Evolutionary conservation across 2,888 invertebrate species (phyloP).

Genomic region (Drosophila parthenogenetica): DNA sequence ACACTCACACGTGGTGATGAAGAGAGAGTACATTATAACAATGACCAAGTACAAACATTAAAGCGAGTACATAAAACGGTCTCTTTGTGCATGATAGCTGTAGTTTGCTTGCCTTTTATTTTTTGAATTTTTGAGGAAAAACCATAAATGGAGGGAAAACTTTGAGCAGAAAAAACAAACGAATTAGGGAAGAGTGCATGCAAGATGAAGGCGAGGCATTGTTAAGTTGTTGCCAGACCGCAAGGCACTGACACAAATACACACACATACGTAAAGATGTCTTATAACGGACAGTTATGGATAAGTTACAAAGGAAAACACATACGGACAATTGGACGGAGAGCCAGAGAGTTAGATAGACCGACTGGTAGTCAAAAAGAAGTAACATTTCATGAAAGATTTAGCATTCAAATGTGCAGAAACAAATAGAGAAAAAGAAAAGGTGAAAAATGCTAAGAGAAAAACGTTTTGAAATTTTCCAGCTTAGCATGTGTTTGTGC

Average conservation of each 20-base stretch:
- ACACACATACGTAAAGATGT: conserved; percentile 26
- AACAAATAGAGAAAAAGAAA: conserved; percentile 47
- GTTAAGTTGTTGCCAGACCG: conserved; percentile 69
- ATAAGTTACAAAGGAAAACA: conserved; percentile 51
- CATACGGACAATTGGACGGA: conserved; percentile 17
- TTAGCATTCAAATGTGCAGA: conserved; percentile 84
- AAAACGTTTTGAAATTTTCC: conserved; percentile 28
- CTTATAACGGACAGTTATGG: conserved; percentile 56
- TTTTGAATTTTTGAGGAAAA: conserved; percentile 28
- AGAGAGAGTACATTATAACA: conserved; percentile 72
- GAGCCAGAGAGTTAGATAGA: conserved; percentile 19
- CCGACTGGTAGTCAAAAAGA: conserved; percentile 44
- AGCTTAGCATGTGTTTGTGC: conserved; percentile 17
- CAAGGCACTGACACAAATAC: conserved; percentile 46
- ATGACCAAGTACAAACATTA: conserved; percentile 70
- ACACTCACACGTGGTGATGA: conserved; percentile 2
- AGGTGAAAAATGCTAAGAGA: conserved; percentile 3
- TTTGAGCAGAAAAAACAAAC: conserved; percentile 48
- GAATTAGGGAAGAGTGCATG: conserved; percentile 55
- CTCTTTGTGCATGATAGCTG: conserved; percentile 67
- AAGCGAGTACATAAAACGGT: conserved; percentile 70
- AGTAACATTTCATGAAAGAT: conserved; percentile 84
- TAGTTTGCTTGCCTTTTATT: conserved; percentile 29
- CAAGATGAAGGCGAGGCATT: conserved; percentile 62
- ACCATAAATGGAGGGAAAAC: conserved; percentile 29